Conservation (phyloP, 2,888 invertebrate genomes). For the Pegoplata infirma region DNA sequence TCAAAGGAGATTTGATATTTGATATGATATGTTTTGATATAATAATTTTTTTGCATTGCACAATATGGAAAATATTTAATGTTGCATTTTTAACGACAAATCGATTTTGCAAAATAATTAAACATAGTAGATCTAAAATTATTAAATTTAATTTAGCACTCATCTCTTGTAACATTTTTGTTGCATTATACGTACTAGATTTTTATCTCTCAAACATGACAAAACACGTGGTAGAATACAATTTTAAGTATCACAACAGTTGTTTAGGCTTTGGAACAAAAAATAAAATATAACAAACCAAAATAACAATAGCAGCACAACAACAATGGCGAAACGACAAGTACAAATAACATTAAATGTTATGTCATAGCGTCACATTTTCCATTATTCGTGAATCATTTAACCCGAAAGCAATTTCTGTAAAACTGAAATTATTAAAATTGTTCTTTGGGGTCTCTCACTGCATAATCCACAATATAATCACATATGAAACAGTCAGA, state of each 20-base stretch:
- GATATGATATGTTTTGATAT: too few relatives aligned
- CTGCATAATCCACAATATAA: slow-evolving; percentile 48
- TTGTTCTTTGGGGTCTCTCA: slow-evolving; percentile 69
- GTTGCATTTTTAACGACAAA: too few relatives aligned
- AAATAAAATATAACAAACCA: neutral
- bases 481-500: too few relatives aligned
- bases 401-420: slow-evolving; percentile 72
- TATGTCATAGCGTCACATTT: slow-evolving; percentile 62
- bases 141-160: slow-evolving; percentile 47
- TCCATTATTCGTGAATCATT: slow-evolving; percentile 66
- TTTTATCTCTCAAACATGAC: slow-evolving; percentile 22
- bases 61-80: too few relatives aligned
- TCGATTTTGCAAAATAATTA: too few relatives aligned
- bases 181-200: slow-evolving; percentile 54
- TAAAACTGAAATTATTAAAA: slow-evolving; percentile 77
- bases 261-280: slow-evolving; percentile 28
- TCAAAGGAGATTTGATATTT: too few relatives aligned
- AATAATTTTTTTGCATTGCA: too few relatives aligned
- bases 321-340: slow-evolving; percentile 38
- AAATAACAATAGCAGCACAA: slow-evolving; percentile 15
- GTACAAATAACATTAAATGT: slow-evolving; percentile 55
- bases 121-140: too few relatives aligned
- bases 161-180: slow-evolving; percentile 53
- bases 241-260: neutral
- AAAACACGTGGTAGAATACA: neutral